phyloP scores from a whole-genome alignment of 2,888 invertebrate species.

The Brenthis ino region DNA sequence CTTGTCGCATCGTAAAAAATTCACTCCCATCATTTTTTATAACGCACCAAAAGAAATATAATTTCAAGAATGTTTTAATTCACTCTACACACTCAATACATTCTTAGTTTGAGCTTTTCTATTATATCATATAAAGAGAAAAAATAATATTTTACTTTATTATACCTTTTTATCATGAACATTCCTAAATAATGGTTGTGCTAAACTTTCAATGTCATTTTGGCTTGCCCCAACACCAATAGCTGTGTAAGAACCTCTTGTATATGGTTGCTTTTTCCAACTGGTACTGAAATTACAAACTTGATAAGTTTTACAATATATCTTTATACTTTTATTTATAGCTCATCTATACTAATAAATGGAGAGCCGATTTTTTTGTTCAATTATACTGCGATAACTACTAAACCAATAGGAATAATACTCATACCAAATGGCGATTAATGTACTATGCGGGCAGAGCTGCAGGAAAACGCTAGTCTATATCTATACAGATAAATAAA shows the following conservation, averaged over 20 bases:
- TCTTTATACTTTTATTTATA: not conserved
- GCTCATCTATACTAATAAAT: not conserved
- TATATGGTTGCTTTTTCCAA: constrained; percentile 92
- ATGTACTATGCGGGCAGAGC: no score
- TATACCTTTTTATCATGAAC: constrained; percentile 87
- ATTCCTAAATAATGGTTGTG: constrained; percentile 90
- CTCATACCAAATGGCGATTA: no score
- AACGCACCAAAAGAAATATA: no score
- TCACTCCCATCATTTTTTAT: no score
- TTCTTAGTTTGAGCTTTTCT: not conserved
- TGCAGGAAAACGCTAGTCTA: no score
- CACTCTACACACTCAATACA: no score
- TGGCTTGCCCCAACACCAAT: constrained; percentile 94
- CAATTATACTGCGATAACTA: no score
- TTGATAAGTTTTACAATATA: not conserved
- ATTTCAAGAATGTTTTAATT: not conserved
- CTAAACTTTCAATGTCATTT: constrained; percentile 92
- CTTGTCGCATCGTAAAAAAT: no score
- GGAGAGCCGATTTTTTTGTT: no score
- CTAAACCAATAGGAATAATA: no score
- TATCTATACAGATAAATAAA: no score
- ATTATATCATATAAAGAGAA: not conserved
- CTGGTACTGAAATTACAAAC: constrained; percentile 85
- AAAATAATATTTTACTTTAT: not conserved
- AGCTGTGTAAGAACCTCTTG: constrained; percentile 94